These are phyloP conservation scores for Calliphora vicina DNA, from an alignment of 1,140 invertebrate genomes.

Conservation along the genomic window DNA sequence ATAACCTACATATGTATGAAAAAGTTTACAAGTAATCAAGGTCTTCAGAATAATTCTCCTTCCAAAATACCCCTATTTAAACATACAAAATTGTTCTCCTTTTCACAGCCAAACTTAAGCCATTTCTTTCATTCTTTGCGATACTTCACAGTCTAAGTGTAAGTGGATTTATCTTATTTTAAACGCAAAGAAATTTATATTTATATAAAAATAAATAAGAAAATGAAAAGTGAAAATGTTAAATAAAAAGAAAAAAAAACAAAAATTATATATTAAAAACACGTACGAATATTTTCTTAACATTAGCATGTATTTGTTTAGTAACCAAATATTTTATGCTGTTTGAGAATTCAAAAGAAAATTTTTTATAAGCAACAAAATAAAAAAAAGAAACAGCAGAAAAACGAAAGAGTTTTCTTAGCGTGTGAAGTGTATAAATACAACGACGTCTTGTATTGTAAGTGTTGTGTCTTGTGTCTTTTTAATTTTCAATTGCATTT, in stretches of 20 bases:
- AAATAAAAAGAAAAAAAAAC: background rate
- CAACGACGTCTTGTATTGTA: no score
- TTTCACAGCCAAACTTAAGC: background rate
- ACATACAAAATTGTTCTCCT: background rate
- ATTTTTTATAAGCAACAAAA: background rate
- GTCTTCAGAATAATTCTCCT: background rate
- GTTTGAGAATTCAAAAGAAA: background rate
- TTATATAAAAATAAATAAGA: background rate
- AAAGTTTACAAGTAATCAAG: background rate
- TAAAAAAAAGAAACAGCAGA: background rate
- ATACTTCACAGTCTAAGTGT: background rate
- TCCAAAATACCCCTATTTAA: background rate
- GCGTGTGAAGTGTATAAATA: no score
- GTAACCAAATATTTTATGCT: slow-evolving; percentile 9
- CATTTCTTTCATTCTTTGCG: no score
- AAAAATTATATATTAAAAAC: background rate
- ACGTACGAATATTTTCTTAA: background rate
- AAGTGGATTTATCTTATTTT: no score
- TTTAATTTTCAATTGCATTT: slow-evolving; percentile 5
- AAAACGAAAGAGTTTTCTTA: background rate
- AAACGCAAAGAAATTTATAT: no score
- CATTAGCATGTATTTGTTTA: background rate
- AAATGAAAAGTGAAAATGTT: background rate
- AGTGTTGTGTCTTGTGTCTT: background rate
- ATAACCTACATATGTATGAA: no score